Percentiles rank a stretch among this genome's conserved stretches.
phyloP scores from a whole-genome alignment of 1,140 invertebrate species.

The Oscheius sp. region DNA sequence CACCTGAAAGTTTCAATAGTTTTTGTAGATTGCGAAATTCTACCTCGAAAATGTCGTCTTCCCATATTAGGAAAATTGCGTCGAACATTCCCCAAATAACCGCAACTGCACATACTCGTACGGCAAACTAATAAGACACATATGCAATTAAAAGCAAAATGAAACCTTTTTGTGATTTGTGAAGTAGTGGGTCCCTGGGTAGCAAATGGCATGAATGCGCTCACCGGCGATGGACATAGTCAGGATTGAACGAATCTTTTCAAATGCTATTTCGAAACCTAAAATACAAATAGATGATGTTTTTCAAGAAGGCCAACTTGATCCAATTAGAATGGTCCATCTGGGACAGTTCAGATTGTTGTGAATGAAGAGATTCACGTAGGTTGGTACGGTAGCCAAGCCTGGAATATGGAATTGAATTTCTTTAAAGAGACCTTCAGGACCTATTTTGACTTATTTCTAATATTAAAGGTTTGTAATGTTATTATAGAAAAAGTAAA shows the following conservation, averaged over 20 bases:
- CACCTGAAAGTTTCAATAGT: neutral
- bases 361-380: slow-evolving; percentile 21
- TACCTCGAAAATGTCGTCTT: slow-evolving; percentile 24
- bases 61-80: slow-evolving; percentile 12
- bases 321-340: slow-evolving; percentile 30
- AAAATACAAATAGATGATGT: neutral
- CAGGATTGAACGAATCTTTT: slow-evolving; percentile 10
- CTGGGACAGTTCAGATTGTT: slow-evolving; percentile 30
- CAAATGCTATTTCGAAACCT: slow-evolving; percentile 22
- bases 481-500: no score
- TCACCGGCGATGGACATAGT: slow-evolving; percentile 15
- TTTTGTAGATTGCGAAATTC: neutral
- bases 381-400: slow-evolving; percentile 24
- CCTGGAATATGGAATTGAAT: slow-evolving; percentile 18
- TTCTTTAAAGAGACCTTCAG: no score
- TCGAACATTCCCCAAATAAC: slow-evolving; percentile 9
- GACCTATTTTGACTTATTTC: no score
- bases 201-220: slow-evolving; percentile 9
- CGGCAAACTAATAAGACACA: slow-evolving; percentile 4
- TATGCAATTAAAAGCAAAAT: neutral
- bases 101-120: slow-evolving; percentile 1
- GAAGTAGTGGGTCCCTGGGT: slow-evolving; percentile 12
- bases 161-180: slow-evolving; percentile 18
- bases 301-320: neutral
- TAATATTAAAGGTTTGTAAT: no score